phyloP scores from a whole-genome alignment of 92 coral and sea anemone species.

The Meandrina meandrites region DNA sequence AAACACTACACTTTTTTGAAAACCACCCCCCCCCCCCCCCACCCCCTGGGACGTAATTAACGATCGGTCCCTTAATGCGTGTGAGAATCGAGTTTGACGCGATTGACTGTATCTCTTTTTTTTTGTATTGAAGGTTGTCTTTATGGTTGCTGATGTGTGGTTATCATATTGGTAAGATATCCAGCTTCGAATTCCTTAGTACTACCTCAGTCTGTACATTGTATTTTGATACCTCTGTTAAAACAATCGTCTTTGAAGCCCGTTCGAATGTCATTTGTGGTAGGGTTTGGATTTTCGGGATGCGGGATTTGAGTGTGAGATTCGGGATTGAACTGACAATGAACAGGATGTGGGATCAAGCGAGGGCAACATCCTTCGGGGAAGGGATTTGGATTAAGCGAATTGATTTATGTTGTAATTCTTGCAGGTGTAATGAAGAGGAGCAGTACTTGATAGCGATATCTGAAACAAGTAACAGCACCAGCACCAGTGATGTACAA shows the following conservation, averaged over 20 bases:
- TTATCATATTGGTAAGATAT: slow-evolving; percentile 73
- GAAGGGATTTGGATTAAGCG: neutral
- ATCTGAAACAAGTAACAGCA: neutral
- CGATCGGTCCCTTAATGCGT: too few relatives aligned
- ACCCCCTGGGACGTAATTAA: too few relatives aligned
- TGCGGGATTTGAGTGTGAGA: too few relatives aligned
- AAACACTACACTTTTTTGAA: too few relatives aligned
- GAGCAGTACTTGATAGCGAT: slow-evolving; percentile 31
- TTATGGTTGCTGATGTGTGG: slow-evolving; percentile 74
- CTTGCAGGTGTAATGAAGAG: slow-evolving; percentile 31
- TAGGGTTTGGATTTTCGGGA: too few relatives aligned
- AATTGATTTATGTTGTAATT: neutral
- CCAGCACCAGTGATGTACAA: slow-evolving; percentile 37
- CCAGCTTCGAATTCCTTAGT: neutral
- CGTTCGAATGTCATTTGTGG: neutral
- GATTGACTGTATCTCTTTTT: neutral
- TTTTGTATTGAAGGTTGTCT: slow-evolving; percentile 50
- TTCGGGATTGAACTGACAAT: too few relatives aligned
- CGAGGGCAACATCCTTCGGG: neutral
- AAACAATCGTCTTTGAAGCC: neutral
- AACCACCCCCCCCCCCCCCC: too few relatives aligned
- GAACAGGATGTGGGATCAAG: too few relatives aligned
- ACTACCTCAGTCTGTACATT: neutral
- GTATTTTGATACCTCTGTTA: neutral
- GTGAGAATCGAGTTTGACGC: too few relatives aligned